These are phyloP conservation scores for Pollenia labialis DNA, from an alignment of 2,888 invertebrate species.

Conservation along the genomic window DNA sequence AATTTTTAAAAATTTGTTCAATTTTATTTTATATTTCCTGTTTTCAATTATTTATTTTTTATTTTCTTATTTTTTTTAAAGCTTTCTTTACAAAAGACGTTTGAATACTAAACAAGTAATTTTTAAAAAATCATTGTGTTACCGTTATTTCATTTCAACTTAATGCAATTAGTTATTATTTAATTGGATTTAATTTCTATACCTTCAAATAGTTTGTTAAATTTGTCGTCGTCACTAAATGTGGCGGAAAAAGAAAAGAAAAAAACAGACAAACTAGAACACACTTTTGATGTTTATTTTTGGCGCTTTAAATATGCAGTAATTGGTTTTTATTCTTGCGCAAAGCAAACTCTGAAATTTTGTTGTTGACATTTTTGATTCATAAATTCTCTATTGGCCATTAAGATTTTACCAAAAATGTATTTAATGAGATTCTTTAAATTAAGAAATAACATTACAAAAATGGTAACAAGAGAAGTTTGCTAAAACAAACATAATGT, in stretches of 20 bases:
- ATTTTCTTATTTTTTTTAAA: slow-evolving; percentile 28
- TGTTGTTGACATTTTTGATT: too few relatives aligned
- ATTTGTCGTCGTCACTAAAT: slow-evolving; percentile 33
- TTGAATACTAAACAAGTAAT: slow-evolving; percentile 52
- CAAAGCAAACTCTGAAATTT: too few relatives aligned
- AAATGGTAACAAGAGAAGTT: too few relatives aligned
- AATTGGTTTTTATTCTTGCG: neutral
- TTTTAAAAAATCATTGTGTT: slow-evolving; percentile 29
- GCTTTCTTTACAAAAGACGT: slow-evolving; percentile 30
- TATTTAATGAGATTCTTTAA: too few relatives aligned
- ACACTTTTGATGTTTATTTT: neutral
- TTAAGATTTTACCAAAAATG: too few relatives aligned
- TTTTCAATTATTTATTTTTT: neutral
- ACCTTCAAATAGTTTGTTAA: slow-evolving; percentile 16
- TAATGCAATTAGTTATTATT: slow-evolving; percentile 69
- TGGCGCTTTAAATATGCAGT: neutral
- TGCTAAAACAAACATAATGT: too few relatives aligned
- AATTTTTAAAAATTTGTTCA: neutral
- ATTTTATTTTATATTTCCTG: neutral
- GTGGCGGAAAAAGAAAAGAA: slow-evolving; percentile 13
- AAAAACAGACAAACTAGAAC: slow-evolving; percentile 5
- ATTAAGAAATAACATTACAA: too few relatives aligned
- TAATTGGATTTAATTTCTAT: slow-evolving; percentile 68
- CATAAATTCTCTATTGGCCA: too few relatives aligned
- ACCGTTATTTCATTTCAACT: slow-evolving; percentile 15